Base-by-base conservation (phyloP, 2,888 invertebrate species). In the Stramonita haemastoma region DNA sequence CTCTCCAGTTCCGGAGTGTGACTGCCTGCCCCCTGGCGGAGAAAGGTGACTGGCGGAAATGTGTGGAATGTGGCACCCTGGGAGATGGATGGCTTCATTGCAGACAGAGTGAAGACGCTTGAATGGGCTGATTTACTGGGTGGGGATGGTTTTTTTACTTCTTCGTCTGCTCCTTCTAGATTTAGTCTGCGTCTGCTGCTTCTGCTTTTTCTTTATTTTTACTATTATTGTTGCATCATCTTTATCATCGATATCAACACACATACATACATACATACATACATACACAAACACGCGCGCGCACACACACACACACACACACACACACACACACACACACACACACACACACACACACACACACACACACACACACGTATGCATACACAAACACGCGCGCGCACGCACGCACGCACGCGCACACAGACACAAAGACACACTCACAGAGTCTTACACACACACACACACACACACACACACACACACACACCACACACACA, bases 401-500 rank as follows among this genome's bases (percentile, higher is more conserved):
- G 13, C 79, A 29, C 79, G 19, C 73, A 17, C 73, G 22, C 73
- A 26, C 73, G 22, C 73, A n/a, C 73, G 22, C n/a, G 22, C 32
- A 79, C 36, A 22, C 81, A 36, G 29, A 19, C 29, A 73, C 29
- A 73, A 8, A 29, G 8, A 8, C n/a, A 77, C 77, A 77, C n/a
- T 29, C 73, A 73, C 29, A 73, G 26, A 22, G 26, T 26, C 22
- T 26, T n/a, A 36, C 81, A 36, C 36, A 81, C 81, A 36, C 36
- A 36, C 81, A 36, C 81, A 81, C 36, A 81, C 36, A 5, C 79
- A 5, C 79, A 19, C 79, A 5, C 79, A 19, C 79, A 15, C 81
- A 36, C 81, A 15, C 81, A 81, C 46, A 36, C 81, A 81, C 81
- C 85, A 85, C 85, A 85, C 85, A 85, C 85, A 85, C 85, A 85